Evolutionary conservation across 92 coral and sea anemone genomes (phyloP).

Genomic region (Anthopleura xanthogrammica): DNA sequence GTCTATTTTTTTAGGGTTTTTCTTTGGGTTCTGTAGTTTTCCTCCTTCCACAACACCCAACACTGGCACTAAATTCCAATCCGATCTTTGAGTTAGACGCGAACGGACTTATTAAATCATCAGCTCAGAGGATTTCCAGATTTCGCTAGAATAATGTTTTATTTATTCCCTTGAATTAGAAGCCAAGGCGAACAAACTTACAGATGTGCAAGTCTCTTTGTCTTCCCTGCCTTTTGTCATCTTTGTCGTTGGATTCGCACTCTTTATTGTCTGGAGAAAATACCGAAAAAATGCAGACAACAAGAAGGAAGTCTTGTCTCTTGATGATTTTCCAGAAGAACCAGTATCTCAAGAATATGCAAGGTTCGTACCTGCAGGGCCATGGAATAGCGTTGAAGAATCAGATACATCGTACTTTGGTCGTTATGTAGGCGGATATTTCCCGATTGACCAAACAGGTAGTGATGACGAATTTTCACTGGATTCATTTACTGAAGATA

Average conservation of each 20-base stretch:
- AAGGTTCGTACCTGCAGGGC: too few relatives aligned
- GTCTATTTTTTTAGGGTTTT: too few relatives aligned
- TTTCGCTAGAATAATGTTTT: background rate
- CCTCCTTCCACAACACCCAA: too few relatives aligned
- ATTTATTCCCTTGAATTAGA: background rate
- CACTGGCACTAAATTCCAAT: too few relatives aligned
- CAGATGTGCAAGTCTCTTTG: background rate
- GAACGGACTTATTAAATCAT: too few relatives aligned
- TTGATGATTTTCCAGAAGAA: background rate
- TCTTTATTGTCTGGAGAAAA: background rate
- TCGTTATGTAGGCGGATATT: background rate
- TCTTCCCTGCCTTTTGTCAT: background rate
- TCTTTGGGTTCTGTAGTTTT: too few relatives aligned
- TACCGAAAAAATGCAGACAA: background rate
- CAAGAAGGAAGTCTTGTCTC: background rate
- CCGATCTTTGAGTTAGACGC: too few relatives aligned
- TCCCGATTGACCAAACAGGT: background rate
- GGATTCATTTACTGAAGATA: background rate
- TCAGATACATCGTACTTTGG: background rate
- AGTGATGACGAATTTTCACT: background rate
- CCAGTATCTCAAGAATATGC: background rate
- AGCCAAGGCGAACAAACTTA: background rate
- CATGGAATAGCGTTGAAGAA: background rate
- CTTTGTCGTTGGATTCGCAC: background rate
- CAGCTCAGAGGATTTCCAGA: background rate